Conservation (phyloP, 2,888 invertebrate species). For the Troides oblongomaculatus region DNA sequence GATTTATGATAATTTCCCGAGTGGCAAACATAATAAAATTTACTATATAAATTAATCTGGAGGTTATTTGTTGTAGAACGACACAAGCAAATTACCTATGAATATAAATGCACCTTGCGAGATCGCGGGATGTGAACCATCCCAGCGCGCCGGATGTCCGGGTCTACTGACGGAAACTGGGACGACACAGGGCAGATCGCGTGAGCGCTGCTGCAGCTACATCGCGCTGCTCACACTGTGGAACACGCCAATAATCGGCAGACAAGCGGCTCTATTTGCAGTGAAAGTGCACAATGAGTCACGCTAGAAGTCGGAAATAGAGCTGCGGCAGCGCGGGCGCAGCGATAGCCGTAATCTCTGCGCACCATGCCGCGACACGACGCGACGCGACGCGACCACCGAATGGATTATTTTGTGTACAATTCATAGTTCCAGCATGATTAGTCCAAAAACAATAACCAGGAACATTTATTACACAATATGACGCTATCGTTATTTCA, state of each 20-base stretch:
- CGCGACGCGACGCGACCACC: not conserved
- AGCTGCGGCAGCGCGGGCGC: slow-evolving; percentile 39
- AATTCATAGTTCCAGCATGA: slow-evolving; percentile 4
- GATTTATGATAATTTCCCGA: too few species aligned
- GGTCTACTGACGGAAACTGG: slow-evolving; percentile 26
- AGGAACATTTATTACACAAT: too few species aligned
- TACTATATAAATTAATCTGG: not conserved
- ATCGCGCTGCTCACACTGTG: slow-evolving; percentile 42
- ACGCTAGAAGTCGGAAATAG: slow-evolving; percentile 60
- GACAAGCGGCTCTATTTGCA: slow-evolving; percentile 59
- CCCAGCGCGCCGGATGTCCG: slow-evolving; percentile 26
- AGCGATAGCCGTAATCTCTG: slow-evolving; percentile 1
- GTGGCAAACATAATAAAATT: not conserved
- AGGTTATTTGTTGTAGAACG: slow-evolving; percentile 13
- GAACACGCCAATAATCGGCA: slow-evolving; percentile 54
- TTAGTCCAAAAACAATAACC: slow-evolving; percentile 2
- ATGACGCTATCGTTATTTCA: too few species aligned
- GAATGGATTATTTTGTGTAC: slow-evolving; percentile 18
- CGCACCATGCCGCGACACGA: not conserved
- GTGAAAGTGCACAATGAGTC: slow-evolving; percentile 74
- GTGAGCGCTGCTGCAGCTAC: slow-evolving; percentile 29
- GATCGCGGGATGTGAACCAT: slow-evolving; percentile 23
- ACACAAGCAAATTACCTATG: not conserved
- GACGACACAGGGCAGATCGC: slow-evolving; percentile 32
- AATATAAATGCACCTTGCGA: slow-evolving; percentile 3